Base-by-base conservation (phyloP, 2,888 invertebrate species). In the Diarsia dahlii region DNA sequence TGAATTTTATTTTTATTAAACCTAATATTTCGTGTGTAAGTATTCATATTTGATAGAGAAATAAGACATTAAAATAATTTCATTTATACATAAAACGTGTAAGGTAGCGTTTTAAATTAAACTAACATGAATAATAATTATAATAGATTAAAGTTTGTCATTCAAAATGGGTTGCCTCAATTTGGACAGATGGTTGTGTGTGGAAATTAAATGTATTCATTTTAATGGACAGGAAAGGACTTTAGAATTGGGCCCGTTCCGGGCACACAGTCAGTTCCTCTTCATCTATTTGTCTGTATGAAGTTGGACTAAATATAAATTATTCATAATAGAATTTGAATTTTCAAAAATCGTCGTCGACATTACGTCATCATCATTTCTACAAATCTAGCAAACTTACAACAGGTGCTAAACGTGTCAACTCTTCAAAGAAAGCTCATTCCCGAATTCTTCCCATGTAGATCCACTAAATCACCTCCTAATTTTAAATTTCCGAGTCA, bases 401-500 rank as follows among this genome's bases (percentile, higher is more conserved):
- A 67, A 58, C 62, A 78, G 34, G 62, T 62, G 60, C 54, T 15
- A 68, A 58, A 81, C 12, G 15, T 69, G 48, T 58, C 23, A 77
- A 54, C 23, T 60, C 28, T 73, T 74, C 34, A 74, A 74, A 81
- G 50, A 69, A 76, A 77, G 58, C 72, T 73, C 50, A 73, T 74
- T 66, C 78, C 52, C n/a, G 58, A 74, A 81, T 76, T 76, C 71
- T 65, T 80, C 34, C 15, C 69, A 65, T 71, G 70, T 74, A 78
- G 58, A 82, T 65, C 78, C 80, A 86, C 78, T 92, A 92, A 92
- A 93, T 93, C 91, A 92, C 90, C 80, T 78, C 88, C 92, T 93
- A 94, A 94, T 94, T 95, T 94, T 94, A 94, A 94, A 93, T 91
- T 93, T 94, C 93, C 90, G 91, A 92, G 89, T 93, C 95, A 95